Percentiles rank a stretch among this genome's conserved stretches.
These are phyloP conservation scores for Mystacornis crossleyi DNA, from an alignment of 2,113 vertebrate genomes.

Conservation along the genomic window DNA sequence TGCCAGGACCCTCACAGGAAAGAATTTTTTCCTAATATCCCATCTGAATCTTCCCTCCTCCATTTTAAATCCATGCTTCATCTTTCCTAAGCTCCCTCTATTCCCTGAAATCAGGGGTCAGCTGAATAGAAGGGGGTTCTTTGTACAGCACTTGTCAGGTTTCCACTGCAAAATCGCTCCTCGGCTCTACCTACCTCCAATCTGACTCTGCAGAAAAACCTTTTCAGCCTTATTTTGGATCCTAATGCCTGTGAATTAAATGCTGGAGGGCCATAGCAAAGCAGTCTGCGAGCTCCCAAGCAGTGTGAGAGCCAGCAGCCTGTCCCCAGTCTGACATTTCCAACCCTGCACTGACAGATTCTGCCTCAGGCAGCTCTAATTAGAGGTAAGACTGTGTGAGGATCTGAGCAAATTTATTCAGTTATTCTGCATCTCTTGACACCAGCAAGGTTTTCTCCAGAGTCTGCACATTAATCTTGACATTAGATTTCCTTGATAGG, in stretches of 20 bases:
- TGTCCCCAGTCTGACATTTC: neutral
- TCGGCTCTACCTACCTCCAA: neutral
- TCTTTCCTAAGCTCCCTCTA: neutral
- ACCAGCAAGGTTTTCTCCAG: slow-evolving; percentile 15
- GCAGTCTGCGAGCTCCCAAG: neutral
- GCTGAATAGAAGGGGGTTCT: neutral
- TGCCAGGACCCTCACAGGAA: neutral
- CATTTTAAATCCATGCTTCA: neutral
- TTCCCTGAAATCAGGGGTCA: neutral
- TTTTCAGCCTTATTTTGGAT: neutral
- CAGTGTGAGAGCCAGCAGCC: neutral
- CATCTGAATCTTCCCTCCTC: neutral
- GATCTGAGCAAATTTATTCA: neutral
- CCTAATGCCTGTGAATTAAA: neutral
- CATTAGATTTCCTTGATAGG: neutral
- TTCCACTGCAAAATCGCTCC: neutral
- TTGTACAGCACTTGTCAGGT: neutral
- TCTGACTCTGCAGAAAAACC: neutral
- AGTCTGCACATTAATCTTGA: neutral
- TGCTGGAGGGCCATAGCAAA: neutral
- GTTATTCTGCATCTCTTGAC: neutral
- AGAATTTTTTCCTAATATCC: neutral
- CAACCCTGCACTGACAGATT: neutral
- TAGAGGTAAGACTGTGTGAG: neutral
- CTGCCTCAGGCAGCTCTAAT: neutral